Conservation (phyloP, 1,140 invertebrate species). For the Drosophila repletoides region DNA sequence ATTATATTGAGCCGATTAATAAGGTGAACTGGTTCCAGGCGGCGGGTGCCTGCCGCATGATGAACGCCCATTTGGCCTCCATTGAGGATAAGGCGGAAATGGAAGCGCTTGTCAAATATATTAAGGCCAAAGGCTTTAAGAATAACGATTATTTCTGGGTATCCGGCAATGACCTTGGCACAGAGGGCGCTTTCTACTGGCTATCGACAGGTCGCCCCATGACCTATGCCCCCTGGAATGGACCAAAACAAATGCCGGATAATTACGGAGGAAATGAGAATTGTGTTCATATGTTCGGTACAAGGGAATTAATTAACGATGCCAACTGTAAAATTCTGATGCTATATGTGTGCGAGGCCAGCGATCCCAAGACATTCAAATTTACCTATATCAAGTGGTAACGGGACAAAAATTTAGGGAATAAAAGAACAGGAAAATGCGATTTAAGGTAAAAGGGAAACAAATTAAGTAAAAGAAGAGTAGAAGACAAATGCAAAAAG, state of each 20-base stretch:
- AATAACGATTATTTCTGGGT: slow-evolving; percentile 69
- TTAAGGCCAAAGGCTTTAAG: slow-evolving; percentile 60
- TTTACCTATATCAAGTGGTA: slow-evolving; percentile 71
- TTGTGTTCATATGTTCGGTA: slow-evolving; percentile 68
- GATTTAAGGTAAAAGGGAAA: too few species aligned
- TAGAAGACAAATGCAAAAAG: background rate
- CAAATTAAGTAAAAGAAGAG: background rate
- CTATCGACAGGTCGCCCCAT: slow-evolving; percentile 59
- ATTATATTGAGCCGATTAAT: slow-evolving; percentile 63
- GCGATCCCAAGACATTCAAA: slow-evolving; percentile 67
- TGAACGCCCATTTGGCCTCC: slow-evolving; percentile 67
- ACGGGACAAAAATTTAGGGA: too few species aligned
- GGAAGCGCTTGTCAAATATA: slow-evolving; percentile 62
- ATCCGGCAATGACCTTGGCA: slow-evolving; percentile 66
- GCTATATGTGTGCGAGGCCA: slow-evolving; percentile 64
- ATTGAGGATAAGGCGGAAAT: slow-evolving; percentile 65
- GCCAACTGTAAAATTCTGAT: slow-evolving; percentile 72
- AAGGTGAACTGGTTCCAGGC: slow-evolving; percentile 72
- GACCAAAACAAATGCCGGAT: slow-evolving; percentile 65
- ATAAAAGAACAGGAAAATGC: too few species aligned
- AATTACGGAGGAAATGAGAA: slow-evolving; percentile 73
- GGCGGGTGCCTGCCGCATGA: slow-evolving; percentile 62
- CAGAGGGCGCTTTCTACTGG: slow-evolving; percentile 68
- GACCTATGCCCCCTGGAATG: slow-evolving; percentile 62
- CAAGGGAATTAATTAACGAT: slow-evolving; percentile 64